These are phyloP conservation scores for Linnaemya vulpina DNA, from an alignment of 2,888 invertebrate species.

Conservation along the genomic window DNA sequence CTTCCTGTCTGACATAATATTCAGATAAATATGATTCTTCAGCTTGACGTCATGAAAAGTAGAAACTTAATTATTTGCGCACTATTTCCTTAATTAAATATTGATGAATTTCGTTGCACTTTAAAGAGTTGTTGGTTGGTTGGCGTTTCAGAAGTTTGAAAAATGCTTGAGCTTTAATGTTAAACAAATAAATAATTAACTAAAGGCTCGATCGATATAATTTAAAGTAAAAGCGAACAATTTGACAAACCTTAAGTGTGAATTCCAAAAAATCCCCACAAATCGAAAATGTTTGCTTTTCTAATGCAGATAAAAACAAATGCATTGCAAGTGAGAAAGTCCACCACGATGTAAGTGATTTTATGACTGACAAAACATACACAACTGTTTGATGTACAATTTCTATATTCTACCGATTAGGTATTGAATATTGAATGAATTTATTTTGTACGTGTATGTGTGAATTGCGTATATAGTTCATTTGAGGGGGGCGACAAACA, in stretches of 20 bases:
- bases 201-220: constrained; percentile 14
- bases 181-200: constrained; percentile 17
- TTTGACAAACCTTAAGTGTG: constrained; percentile 4
- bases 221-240: not conserved
- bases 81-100: not conserved
- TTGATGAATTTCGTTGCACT: not conserved
- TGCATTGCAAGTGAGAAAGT: not conserved
- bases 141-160: not conserved
- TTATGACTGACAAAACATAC: constrained; percentile 10
- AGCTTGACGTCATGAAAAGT: constrained; percentile 34
- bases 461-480: constrained; percentile 5
- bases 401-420: not conserved
- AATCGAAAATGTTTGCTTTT: constrained; percentile 14
- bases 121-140: not conserved
- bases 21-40: not conserved
- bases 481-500: not conserved
- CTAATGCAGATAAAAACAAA: constrained; percentile 27
- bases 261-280: constrained; percentile 40
- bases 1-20: not conserved
- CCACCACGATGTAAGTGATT: not conserved
- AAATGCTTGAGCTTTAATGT: constrained; percentile 18
- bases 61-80: not conserved
- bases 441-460: not conserved
- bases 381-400: not conserved
- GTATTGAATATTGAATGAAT: constrained; percentile 15